Percentiles rank a stretch among this genome's conserved stretches.
phyloP scores from a whole-genome alignment of 2,797 vertebrate genomes.

The Cossypha polioptera region DNA sequence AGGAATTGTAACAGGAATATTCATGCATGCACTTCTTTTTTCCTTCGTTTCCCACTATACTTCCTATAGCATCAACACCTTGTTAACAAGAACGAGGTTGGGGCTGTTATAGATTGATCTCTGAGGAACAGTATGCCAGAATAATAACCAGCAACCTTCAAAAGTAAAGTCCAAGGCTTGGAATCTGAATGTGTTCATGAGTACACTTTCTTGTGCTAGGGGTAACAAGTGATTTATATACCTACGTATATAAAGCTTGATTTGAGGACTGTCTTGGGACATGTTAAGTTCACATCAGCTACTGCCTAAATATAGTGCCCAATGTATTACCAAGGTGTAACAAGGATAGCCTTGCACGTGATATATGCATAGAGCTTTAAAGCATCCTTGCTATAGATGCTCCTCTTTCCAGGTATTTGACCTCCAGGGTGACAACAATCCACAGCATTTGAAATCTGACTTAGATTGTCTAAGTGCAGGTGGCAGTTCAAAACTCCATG shows the following conservation, averaged over 20 bases:
- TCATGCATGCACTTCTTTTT: background rate
- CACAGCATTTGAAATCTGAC: background rate
- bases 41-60: background rate
- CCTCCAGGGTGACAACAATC: background rate
- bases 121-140: background rate
- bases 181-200: background rate
- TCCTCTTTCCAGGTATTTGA: background rate
- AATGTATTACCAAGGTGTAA: background rate
- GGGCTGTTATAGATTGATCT: background rate
- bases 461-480: background rate
- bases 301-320: background rate
- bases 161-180: background rate
- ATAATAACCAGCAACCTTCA: background rate
- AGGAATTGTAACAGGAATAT: background rate
- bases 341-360: background rate
- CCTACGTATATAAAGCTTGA: background rate
- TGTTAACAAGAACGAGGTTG: background rate
- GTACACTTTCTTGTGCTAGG: background rate
- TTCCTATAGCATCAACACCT: background rate
- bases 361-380: background rate
- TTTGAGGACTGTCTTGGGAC: background rate
- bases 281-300: background rate
- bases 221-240: background rate
- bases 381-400: background rate
- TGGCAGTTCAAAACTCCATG: background rate